Evolutionary conservation across 2,113 vertebrate genomes (phyloP).

Genomic region (Apteryx mantelli): DNA sequence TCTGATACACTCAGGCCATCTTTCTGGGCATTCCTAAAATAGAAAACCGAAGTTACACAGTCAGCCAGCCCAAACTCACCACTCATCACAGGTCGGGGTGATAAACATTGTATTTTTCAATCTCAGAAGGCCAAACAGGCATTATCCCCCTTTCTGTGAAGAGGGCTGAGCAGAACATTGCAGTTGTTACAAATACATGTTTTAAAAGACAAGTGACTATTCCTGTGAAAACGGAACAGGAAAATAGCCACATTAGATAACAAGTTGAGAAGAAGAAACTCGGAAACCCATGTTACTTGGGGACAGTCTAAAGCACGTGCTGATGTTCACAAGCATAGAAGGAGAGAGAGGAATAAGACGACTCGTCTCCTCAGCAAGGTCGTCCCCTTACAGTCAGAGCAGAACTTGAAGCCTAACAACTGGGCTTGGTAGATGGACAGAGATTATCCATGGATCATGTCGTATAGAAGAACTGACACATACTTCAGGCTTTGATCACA

Average conservation of each 20-base stretch:
- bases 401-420: neutral
- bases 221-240: neutral
- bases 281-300: neutral
- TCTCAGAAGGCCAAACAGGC: rapidly evolving
- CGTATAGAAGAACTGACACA: neutral
- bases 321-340: neutral
- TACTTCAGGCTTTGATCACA: neutral
- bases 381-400: neutral
- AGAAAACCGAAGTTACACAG: neutral
- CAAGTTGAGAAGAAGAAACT: neutral
- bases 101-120: neutral
- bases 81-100: rapidly evolving
- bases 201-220: neutral
- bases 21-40: neutral
- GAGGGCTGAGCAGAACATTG: neutral
- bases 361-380: neutral
- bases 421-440: neutral
- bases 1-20: neutral
- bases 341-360: neutral
- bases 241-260: neutral
- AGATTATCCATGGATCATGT: neutral
- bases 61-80: neutral
- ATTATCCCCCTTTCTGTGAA: neutral
- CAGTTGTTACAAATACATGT: neutral
- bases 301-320: neutral